Evolutionary conservation across 2,797 vertebrate genomes (phyloP).

Genomic region (Tragelaphus oryx): DNA sequence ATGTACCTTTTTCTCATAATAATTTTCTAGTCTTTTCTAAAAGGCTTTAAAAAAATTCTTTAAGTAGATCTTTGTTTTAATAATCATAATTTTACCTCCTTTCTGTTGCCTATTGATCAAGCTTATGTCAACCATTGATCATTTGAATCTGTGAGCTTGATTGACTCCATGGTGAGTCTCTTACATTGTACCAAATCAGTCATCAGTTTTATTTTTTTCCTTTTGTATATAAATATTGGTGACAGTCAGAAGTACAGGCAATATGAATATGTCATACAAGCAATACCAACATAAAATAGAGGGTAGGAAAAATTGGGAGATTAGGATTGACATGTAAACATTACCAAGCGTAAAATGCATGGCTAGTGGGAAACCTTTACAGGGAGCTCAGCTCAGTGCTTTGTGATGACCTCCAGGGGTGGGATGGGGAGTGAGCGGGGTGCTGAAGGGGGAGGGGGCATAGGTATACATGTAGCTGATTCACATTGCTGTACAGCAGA

Average conservation of each 20-base stretch:
- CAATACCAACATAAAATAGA: not conserved
- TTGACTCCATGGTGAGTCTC: not conserved
- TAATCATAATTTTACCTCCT: not conserved
- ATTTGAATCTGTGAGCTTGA: not conserved
- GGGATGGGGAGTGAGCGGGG: not conserved
- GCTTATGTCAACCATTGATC: not conserved
- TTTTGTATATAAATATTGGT: not conserved
- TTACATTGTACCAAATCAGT: not conserved
- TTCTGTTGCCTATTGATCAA: not conserved
- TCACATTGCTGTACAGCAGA: not conserved
- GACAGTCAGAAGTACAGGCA: not conserved
- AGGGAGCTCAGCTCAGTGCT: not conserved
- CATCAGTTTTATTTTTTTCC: not conserved
- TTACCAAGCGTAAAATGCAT: not conserved
- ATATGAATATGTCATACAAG: not conserved
- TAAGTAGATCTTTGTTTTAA: not conserved
- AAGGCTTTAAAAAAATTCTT: not conserved
- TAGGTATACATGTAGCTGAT: not conserved
- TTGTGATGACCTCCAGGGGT: not conserved
- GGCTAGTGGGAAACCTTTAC: not conserved
- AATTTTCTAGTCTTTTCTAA: not conserved
- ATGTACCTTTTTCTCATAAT: not conserved
- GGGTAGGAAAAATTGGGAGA: not conserved
- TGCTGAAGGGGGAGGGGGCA: accelerated
- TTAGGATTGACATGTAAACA: not conserved